These are phyloP conservation scores for Dipodomys merriami DNA, from an alignment of 2,113 vertebrate species.

Conservation along the genomic window DNA sequence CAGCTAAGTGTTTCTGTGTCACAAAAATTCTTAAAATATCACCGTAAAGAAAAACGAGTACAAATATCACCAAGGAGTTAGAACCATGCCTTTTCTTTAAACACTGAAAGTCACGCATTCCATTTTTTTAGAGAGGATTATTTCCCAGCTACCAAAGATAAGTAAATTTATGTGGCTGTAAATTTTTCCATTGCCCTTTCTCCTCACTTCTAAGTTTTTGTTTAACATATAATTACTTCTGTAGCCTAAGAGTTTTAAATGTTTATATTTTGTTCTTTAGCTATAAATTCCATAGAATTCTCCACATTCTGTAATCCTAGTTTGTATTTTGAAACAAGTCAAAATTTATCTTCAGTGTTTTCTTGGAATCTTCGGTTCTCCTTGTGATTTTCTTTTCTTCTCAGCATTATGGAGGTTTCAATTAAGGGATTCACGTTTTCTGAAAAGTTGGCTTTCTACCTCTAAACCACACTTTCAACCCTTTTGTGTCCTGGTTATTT, in stretches of 20 bases:
- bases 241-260: not conserved
- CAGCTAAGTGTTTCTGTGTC: not conserved
- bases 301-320: not conserved
- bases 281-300: not conserved
- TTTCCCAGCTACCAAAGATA: constrained; percentile 22
- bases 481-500: no score
- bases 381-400: not conserved
- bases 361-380: not conserved
- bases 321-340: constrained; percentile 39
- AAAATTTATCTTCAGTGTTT: constrained; percentile 14
- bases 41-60: constrained; percentile 1
- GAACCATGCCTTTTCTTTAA: not conserved
- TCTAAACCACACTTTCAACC: no score
- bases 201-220: constrained; percentile 4
- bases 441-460: no score
- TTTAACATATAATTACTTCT: constrained; percentile 12
- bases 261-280: constrained; percentile 16
- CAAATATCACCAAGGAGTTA: constrained; percentile 8
- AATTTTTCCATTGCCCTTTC: not conserved
- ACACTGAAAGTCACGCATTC: not conserved
- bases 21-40: constrained; percentile 14
- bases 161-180: not conserved
- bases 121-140: not conserved
- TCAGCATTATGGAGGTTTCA: no score
- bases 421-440: no score